Evolutionary conservation across 2,113 vertebrate genomes (phyloP), one percentile per base, ranked within the genome.

Genomic region (Paralichthys olivaceus): DNA sequence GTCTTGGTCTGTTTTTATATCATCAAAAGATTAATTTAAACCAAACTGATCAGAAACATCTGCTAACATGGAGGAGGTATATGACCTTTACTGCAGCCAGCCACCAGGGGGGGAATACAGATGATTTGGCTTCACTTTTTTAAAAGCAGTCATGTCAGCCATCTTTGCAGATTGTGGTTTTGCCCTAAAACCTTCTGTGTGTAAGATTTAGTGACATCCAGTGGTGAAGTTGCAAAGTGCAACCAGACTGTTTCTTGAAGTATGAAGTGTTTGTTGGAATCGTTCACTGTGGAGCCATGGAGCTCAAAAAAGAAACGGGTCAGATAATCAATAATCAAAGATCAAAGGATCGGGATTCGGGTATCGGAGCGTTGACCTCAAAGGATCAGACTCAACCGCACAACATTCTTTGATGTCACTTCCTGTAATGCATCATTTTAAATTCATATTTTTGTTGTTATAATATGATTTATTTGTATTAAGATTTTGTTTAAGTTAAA

Each of bases 291-390:
- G 92, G 84, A 93, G 87, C 88, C 14, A 0, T 0, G 59, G 32
- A 12, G 91, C 91, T 91, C 80, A 79, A 85, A 73, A 55, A 45
- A 85, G 70, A 91, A 92, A 90, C 89, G 87, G 90, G 91, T 93
- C 77, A 81, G 64, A 79, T 87, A 84, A 89, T 90, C 86, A 90
- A 79, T 87, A 84, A 89, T 90, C 86, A 90, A 91, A 93, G 90
- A 89, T 67, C 61, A 37, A 69, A 34, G 32, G 72, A 89, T 92
- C 92, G 83, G 84, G 83, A 83, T 77, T 84, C 89, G 89, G 92
- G 92, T 93, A 84, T 66, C 40, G 7, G 88, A 9, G 74, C 5
- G 17, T 43, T 51, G 66, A 75, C 58, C 71, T 54, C 9, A 0
- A 62, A 28, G 77, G 77, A 69, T 71, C 79, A 37, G 77, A 53